These are phyloP conservation scores for Actinemys pallida DNA, from an alignment of 2,113 vertebrate species.

Conservation along the genomic window DNA sequence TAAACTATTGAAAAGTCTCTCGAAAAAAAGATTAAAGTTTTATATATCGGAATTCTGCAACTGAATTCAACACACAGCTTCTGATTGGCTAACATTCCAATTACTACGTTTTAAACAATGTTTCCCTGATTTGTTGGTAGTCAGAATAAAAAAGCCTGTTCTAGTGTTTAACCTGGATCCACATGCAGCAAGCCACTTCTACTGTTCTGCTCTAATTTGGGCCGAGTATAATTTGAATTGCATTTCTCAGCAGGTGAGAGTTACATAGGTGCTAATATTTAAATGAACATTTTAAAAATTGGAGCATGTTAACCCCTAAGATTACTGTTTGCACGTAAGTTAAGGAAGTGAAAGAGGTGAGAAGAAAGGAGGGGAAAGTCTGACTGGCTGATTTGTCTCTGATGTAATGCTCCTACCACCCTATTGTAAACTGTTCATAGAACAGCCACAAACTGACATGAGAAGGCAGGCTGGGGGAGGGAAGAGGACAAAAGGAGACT, in stretches of 20 bases:
- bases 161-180: not conserved
- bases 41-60: not conserved
- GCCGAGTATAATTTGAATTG: slow-evolving; percentile 57
- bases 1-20: not conserved
- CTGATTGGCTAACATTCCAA: not conserved
- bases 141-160: not conserved
- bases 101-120: not conserved
- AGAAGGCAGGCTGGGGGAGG: not conserved
- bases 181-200: not conserved
- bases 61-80: not conserved
- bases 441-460: slow-evolving; percentile 10
- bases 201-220: slow-evolving; percentile 61
- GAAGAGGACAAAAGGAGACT: not conserved
- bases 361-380: not conserved
- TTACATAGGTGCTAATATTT: slow-evolving; percentile 32
- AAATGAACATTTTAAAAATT: not conserved
- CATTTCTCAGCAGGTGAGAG: slow-evolving; percentile 61
- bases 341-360: not conserved
- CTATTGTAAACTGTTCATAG: fast-evolving
- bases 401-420: not conserved
- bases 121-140: not conserved
- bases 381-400: fast-evolving
- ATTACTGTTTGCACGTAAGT: not conserved
- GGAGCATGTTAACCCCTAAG: not conserved
- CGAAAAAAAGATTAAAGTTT: not conserved